Base-by-base conservation (phyloP, 2,888 invertebrate genomes). In the Geotrupes spiniger region DNA sequence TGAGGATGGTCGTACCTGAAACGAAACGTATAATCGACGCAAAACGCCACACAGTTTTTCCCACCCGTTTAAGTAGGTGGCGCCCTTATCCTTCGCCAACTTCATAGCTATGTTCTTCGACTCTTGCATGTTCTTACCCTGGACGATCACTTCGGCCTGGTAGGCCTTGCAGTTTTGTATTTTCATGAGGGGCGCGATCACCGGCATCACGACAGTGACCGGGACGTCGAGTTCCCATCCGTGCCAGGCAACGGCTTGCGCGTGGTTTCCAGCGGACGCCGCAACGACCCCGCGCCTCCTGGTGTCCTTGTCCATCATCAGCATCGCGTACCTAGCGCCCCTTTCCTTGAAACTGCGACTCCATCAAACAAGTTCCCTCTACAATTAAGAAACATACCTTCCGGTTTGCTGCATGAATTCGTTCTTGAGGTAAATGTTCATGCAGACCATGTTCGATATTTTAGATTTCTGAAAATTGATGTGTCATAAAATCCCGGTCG, bases 171-270 rank as follows among this genome's bases (percentile, higher is more conserved):
- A 96, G 53, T 88, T 85, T 64, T 91, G 85, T 40, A 96, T 87
- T 76, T 96, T 96, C 93, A 96, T 96, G 47, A 97, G 88, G 0
- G 96, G 94, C 0, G 96, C 95, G 0, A 91, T 84, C 26, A 84
- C 83, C 0, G 96, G 96, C 96, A 97, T 96, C 9, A 97, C 90
- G 2, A 97, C 87, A 0, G 85, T 86, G n/a, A 84, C 82, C 0
- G 81, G 77, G 40, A 84, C 78, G 4, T 73, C 75, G 14, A 88
- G 73, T 50, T 76, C 73, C 41, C 75, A 69, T 0, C 87, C 87
- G 64, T 89, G 87, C 66, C 85, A 87, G 48, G 81, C 79, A 31
- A 89, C 74, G 0, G 85, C 87, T 59, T 92, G 83, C 0, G 96
- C 95, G 73, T 97, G 96, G 71, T 96, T 97, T 1, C 96, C 96